These are phyloP conservation scores for Ceratitis capitata DNA, from an alignment of 1,140 invertebrate species.

Conservation along the genomic window DNA sequence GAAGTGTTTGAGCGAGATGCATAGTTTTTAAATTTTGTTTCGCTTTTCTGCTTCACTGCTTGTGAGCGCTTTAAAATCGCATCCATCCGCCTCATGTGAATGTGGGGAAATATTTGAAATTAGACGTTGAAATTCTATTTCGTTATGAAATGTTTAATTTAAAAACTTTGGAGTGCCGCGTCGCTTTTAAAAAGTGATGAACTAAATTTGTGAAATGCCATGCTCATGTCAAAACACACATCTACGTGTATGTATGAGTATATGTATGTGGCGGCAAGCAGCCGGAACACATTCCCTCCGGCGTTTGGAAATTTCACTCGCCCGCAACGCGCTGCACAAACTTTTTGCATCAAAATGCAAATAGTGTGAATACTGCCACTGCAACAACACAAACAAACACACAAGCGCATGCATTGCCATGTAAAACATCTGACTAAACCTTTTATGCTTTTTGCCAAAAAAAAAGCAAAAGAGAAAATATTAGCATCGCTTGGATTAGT, in stretches of 20 bases:
- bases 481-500: background rate
- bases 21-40: no score
- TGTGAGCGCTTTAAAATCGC: background rate
- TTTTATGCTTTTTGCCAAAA: background rate
- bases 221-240: background rate
- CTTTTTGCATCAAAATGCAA: conserved; percentile 36
- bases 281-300: background rate
- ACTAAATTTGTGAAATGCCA: background rate
- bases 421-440: background rate
- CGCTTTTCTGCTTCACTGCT: background rate
- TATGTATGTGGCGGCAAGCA: background rate
- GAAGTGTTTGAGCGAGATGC: no score
- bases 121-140: background rate
- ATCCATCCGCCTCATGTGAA: no score
- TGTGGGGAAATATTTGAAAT: background rate
- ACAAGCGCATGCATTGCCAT: background rate
- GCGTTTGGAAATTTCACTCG: background rate
- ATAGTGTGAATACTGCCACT: background rate
- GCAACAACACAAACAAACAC: background rate
- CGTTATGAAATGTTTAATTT: conserved; percentile 21
- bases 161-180: background rate
- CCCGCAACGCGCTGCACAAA: conserved; percentile 19
- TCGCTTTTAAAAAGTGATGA: background rate
- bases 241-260: background rate
- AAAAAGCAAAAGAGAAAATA: conserved; percentile 20